phyloP scores from a whole-genome alignment of 2,797 vertebrate species.

The Florisuga fusca region DNA sequence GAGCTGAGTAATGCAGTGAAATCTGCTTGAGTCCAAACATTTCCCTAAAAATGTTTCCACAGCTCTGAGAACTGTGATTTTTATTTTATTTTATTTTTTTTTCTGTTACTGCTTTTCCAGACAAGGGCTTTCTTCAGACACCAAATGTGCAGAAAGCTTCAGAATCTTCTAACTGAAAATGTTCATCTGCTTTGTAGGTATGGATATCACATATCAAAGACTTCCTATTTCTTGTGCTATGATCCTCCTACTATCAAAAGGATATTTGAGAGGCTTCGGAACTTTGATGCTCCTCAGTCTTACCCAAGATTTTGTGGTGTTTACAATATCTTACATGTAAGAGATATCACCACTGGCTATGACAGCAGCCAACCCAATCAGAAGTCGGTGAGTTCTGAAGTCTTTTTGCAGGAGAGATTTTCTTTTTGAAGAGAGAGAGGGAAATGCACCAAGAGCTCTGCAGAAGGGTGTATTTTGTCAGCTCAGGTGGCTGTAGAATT shows the following conservation, averaged over 20 bases:
- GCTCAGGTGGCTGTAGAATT: neutral
- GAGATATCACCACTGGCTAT: conserved; percentile 91
- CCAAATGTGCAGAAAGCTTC: neutral
- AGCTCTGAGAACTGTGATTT: neutral
- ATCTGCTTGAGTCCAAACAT: neutral
- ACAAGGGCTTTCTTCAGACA: neutral
- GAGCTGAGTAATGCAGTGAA: neutral
- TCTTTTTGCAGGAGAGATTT: fast-evolving
- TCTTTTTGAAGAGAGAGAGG: fast-evolving
- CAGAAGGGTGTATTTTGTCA: neutral
- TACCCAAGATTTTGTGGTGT: conserved; percentile 87
- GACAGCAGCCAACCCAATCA: conserved; percentile 88
- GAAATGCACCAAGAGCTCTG: fast-evolving
- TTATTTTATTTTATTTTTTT: neutral
- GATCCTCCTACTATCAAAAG: conserved; percentile 86
- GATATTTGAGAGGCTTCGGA: conserved; percentile 90
- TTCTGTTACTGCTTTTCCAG: neutral
- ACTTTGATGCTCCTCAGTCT: conserved; percentile 79
- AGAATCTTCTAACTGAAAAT: neutral
- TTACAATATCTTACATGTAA: conserved; percentile 81
- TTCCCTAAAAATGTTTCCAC: neutral
- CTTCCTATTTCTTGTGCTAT: conserved; percentile 92
- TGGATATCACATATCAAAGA: conserved; percentile 90
- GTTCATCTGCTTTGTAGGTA: conserved; percentile 80
- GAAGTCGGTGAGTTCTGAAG: conserved; percentile 81